Evolutionary conservation across 2,113 vertebrate species (phyloP), one percentile per base, ranked within the genome.

Genomic region (Tenrec ecaudatus): DNA sequence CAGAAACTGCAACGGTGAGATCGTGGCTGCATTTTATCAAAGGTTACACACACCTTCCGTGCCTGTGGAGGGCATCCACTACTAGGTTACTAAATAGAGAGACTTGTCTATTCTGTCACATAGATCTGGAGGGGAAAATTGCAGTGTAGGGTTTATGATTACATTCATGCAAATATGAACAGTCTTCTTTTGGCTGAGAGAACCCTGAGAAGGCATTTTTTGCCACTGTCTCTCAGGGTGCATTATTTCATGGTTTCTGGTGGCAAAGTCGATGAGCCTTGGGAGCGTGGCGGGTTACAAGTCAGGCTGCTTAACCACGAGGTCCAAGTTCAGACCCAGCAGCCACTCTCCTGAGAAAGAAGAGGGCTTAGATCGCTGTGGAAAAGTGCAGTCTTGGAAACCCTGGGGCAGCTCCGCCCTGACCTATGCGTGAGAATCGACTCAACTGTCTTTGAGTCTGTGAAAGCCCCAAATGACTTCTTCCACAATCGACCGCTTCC

Each of bases 41-140:
- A 94, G 68, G 6, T 66, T 92, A 40, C 71, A 53, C 8, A 40
- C 71, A 53, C 10, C 19, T 25, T 29, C 58, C 58, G 86, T 86
- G 3, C 91, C 29, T 92, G 77, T 92, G 53, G 68, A 86, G 60
- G 57, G 20, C 77, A 14, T 89, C 95, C 47, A 82, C 80, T 83
- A 64, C 47, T 58, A 6, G 66, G 9, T 84, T 85, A 82, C 60
- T 82, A 93, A 92, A 92, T 43, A 31, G 82, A 83, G 31, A 47
- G 76, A 86, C 82, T 19, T 69, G 94, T 47, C 79, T 66, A 88
- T 79, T 53, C 1, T 87, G 57, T 95, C 19, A 75, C 1, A 94
- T 22, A 96, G 88, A 83, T 86, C 9, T 29, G 66, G 83, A 93
- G 69, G 92, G 78, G 95, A 66, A 58, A 11, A 76, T 92, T 97